phyloP scores from a whole-genome alignment of 2,113 vertebrate species.

The Syngnathus typhle region DNA sequence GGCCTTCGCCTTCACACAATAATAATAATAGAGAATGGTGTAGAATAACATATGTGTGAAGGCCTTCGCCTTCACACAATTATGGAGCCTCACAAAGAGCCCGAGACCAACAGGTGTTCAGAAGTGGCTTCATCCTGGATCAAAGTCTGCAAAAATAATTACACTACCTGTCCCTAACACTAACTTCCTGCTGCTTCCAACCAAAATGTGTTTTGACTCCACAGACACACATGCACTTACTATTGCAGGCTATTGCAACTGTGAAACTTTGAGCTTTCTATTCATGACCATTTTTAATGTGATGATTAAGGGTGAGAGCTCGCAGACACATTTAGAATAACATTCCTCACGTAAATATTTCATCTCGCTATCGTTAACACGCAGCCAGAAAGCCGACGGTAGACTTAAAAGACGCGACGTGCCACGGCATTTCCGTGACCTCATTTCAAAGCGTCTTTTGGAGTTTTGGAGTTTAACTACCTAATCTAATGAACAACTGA shows the following conservation, averaged over 20 bases:
- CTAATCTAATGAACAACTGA: conserved; percentile 34
- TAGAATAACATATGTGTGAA: no score
- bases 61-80: no score
- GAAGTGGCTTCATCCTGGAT: conserved; percentile 58
- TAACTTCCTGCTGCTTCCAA: conserved; percentile 19
- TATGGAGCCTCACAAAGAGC: conserved; percentile 56
- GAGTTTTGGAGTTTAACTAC: conserved; percentile 13
- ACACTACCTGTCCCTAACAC: conserved; percentile 50
- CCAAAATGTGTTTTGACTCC: conserved; percentile 35
- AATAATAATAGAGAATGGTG: no score
- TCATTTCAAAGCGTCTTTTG: conserved; percentile 52
- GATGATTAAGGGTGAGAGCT: conserved; percentile 5
- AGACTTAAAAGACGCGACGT: conserved; percentile 46
- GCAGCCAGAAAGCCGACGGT: conserved; percentile 50
- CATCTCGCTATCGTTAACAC: conserved; percentile 66
- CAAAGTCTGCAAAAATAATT: conserved; percentile 70
- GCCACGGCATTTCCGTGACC: conserved; percentile 52
- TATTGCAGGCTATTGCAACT: no score
- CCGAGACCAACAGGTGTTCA: conserved; percentile 66
- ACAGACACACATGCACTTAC: neutral
- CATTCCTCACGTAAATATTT: conserved; percentile 59
- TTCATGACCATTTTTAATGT: conserved; percentile 12
- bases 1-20: no score
- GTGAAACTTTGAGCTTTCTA: neutral
- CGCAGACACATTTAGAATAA: conserved; percentile 21